Conservation (phyloP, 2,113 vertebrate genomes). For the Shinisaurus crocodilurus region DNA sequence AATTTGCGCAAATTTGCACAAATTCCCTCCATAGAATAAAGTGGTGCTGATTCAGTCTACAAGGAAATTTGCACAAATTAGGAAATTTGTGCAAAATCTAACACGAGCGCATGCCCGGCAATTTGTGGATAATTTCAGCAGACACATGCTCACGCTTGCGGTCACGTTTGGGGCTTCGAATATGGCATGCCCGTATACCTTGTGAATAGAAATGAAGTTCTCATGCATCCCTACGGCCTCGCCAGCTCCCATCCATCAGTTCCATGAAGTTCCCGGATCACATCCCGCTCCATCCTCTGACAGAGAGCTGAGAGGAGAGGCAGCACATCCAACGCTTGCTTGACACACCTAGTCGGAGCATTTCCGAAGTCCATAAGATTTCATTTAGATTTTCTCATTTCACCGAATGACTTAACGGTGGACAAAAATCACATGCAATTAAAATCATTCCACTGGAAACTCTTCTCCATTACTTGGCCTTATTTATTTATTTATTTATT, state of each 20-base stretch:
- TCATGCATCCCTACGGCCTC: not conserved
- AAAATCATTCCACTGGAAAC: slow-evolving; percentile 63
- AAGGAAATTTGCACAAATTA: too few relatives aligned
- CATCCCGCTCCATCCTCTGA: not conserved
- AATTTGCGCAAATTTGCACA: too few relatives aligned
- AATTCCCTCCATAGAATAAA: too few relatives aligned
- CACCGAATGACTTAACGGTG: not conserved
- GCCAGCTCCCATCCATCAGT: not conserved
- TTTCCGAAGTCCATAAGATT: not conserved
- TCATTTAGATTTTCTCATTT: slow-evolving; percentile 34
- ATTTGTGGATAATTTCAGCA: too few relatives aligned
- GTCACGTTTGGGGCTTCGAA: too few relatives aligned
- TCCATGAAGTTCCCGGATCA: not conserved
- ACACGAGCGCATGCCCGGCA: too few relatives aligned
- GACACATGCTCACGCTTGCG: too few relatives aligned
- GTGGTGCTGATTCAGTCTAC: too few relatives aligned
- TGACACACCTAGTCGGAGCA: not conserved
- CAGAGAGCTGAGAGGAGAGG: not conserved
- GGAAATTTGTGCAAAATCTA: too few relatives aligned
- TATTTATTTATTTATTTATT: slow-evolving; percentile 40
- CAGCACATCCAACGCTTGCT: not conserved
- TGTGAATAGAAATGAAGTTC: not conserved
- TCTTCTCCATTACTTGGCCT: slow-evolving; percentile 22
- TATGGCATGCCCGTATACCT: too few relatives aligned
- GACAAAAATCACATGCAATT: slow-evolving; percentile 57